A percentile compares a stretch with the other conserved stretches of the same genome.
Conservation (phyloP, 2,113 vertebrate species). For the Castor canadensis region DNA sequence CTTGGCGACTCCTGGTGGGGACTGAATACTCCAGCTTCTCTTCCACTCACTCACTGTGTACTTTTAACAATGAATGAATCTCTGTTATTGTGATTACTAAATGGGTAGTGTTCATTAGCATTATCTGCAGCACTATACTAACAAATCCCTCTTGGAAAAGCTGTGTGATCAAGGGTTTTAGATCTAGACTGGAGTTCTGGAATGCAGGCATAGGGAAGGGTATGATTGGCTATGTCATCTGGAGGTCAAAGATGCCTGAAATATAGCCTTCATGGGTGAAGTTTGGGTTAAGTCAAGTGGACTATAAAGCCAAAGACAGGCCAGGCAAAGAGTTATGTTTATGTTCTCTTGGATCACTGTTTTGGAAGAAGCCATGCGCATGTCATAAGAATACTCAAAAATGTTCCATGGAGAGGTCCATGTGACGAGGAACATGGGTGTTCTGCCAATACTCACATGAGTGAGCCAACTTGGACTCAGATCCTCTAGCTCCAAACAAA, state of each 20-base stretch:
- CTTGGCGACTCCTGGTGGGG: too few relatives aligned
- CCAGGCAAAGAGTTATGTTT: background rate
- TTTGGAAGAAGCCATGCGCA: background rate
- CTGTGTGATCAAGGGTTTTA: background rate
- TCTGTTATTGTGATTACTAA: background rate
- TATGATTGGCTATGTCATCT: background rate
- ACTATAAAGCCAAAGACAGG: background rate
- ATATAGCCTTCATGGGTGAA: background rate
- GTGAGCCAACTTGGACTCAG: background rate
- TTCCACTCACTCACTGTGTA: too few relatives aligned
- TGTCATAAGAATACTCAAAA: background rate
- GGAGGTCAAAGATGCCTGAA: background rate
- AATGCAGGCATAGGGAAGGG: background rate
- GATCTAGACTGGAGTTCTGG: background rate
- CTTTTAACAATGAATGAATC: background rate
- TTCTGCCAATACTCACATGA: background rate
- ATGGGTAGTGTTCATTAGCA: background rate
- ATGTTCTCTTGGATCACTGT: background rate
- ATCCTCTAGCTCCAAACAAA: background rate
- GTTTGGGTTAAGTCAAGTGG: background rate
- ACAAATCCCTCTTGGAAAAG: background rate
- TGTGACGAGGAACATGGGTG: background rate
- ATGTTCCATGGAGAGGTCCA: background rate
- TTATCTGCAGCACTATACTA: background rate
- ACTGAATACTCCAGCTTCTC: too few relatives aligned